phyloP scores from a whole-genome alignment of 35 echinoderm and acorn worm genomes.

The Nesometra sesokonis region DNA sequence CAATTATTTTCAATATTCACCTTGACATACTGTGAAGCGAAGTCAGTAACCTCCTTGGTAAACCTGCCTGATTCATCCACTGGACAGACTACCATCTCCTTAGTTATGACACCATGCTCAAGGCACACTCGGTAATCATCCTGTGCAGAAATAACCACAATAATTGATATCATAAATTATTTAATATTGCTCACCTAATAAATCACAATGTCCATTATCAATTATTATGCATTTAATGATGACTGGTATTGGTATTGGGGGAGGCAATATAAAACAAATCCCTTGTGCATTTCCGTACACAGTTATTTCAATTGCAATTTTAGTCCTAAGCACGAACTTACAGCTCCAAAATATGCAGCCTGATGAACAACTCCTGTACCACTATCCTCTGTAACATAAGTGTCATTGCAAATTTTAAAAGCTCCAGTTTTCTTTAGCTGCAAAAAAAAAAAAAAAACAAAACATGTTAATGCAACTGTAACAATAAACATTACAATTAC shows the following conservation, averaged over 20 bases:
- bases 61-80: conserved; percentile 81
- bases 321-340: too few species aligned
- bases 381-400: conserved; percentile 82
- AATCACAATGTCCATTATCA: too few species aligned
- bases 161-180: too few species aligned
- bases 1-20: conserved; percentile 12
- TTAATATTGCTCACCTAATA: too few species aligned
- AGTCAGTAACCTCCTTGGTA: conserved; percentile 89
- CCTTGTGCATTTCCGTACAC: too few species aligned
- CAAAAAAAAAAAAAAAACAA: not conserved
- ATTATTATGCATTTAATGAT: not conserved
- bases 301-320: too few species aligned
- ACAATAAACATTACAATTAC: too few species aligned
- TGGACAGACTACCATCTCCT: conserved; percentile 78
- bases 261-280: too few species aligned
- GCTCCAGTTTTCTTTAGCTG: conserved; percentile 60
- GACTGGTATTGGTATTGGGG: too few species aligned
- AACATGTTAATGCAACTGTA: too few species aligned
- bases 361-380: conserved; percentile 91
- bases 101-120: conserved; percentile 68
- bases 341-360: conserved; percentile 93
- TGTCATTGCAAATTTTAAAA: conserved; percentile 59
- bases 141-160: conserved; percentile 15
- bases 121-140: conserved; percentile 97
- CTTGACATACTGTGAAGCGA: conserved; percentile 96